Base-by-base conservation (phyloP, 2,888 invertebrate genomes). In the Lepidochitona cinerea region DNA sequence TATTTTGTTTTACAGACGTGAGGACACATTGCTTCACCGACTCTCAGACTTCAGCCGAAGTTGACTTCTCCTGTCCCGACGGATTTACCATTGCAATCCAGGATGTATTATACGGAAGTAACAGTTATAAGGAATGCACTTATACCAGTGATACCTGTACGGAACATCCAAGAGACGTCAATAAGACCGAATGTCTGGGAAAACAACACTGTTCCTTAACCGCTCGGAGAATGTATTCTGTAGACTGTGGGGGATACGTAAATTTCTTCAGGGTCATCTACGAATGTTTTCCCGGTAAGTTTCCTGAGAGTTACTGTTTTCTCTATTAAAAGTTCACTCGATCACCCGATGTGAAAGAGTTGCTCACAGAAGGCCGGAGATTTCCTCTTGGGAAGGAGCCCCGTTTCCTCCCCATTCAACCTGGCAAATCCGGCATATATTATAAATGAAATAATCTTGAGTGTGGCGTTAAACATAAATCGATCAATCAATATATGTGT, bases 211-310 rank as follows among this genome's bases (percentile, higher is more conserved):
- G 77, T 67, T 41, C 59, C 37, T 29, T 77, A 33, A 71, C 52
- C 29, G 53, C 75, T 12, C 54, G 71, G 36, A 53, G 71, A 49
- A 73, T 73, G 1, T 75, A 75, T 49, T 73, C 75, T n/a, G 68
- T 70, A 53, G 73, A 73, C 33, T 77, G 77, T 72, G 73, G 59
- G 2, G 59, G 71, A 37, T 75, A 77, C 37, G 75, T 75, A 26
- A 69, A 75, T 14, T 77, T 77, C 64, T 75, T 75, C 65, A 68
- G 75, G 14, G 68, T 75, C 4, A 75, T 77, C n/a, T 75, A 77
- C 68, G 75, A 77, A 67, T 77, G 77, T 70, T 70, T 73, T 26
- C 68, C 68, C 59, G 68, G 77, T 77, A 70, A 54, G 41, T 41
- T 41, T n/a, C n/a, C n/a, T n/a, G n/a, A n/a, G n/a, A n/a, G n/a